These are phyloP conservation scores for Rhimphoctona megacephalus DNA, from an alignment of 2,888 invertebrate genomes.

Conservation along the genomic window DNA sequence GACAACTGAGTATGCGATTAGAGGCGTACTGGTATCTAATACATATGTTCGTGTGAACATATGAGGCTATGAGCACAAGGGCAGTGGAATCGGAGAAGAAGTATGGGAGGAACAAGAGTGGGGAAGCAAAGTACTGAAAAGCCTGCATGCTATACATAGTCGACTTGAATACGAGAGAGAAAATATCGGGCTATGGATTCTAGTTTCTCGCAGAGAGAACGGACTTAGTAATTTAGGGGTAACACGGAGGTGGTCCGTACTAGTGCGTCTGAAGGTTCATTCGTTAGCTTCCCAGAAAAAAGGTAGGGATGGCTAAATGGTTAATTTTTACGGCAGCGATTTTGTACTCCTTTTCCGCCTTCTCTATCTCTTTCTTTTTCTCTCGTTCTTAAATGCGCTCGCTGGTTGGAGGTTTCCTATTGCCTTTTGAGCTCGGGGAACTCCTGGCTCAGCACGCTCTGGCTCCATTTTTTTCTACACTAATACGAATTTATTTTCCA, in stretches of 20 bases:
- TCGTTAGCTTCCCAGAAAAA: conserved; percentile 74
- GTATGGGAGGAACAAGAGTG: conserved; percentile 38
- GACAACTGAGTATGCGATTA: conserved; percentile 49
- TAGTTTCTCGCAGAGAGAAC: conserved; percentile 35
- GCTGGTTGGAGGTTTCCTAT: conserved; percentile 59
- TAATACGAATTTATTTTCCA: conserved; percentile 82
- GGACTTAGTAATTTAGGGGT: conserved; percentile 63
- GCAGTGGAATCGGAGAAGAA: conserved; percentile 1
- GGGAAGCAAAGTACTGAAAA: conserved; percentile 29
- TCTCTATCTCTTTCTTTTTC: conserved; percentile 63
- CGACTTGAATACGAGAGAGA: conserved; percentile 43
- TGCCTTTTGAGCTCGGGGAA: conserved; percentile 56
- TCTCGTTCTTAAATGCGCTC: conserved; percentile 35
- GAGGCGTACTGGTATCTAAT: conserved; percentile 31
- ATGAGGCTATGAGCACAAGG: conserved; percentile 24
- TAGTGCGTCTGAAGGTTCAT: conserved; percentile 80
- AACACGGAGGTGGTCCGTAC: conserved; percentile 67
- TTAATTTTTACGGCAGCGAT: conserved; percentile 82
- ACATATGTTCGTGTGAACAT: conserved; percentile 55
- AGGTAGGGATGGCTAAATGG: conserved; percentile 77
- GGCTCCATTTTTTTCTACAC: conserved; percentile 68
- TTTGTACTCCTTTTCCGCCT: conserved; percentile 73
- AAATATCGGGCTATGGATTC: conserved; percentile 59
- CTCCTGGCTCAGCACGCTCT: conserved; percentile 51
- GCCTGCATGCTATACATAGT: conserved; percentile 16